phyloP scores from a whole-genome alignment of 2,888 invertebrate species.

The Myopa testacea region DNA sequence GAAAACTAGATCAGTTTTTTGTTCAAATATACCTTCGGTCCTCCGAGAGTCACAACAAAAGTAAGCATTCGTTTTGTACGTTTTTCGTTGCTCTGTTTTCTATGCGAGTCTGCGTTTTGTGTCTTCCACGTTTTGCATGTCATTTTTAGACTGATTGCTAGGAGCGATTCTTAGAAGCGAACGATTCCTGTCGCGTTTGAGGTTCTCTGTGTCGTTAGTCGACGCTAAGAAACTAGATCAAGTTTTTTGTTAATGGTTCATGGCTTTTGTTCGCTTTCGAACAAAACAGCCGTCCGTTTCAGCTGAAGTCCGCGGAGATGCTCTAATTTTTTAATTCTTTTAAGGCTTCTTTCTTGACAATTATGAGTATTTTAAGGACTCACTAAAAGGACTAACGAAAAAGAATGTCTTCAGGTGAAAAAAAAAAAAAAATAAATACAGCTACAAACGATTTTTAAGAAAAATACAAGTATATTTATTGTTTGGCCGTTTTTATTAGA shows the following conservation, averaged over 20 bases:
- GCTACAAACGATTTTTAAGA: background rate
- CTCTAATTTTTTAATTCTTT: slow-evolving; percentile 62
- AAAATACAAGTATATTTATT: slow-evolving; percentile 4
- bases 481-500: slow-evolving; percentile 24
- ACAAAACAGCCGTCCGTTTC: slow-evolving; percentile 45
- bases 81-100: slow-evolving; percentile 42
- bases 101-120: background rate
- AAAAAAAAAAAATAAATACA: background rate
- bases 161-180: slow-evolving; percentile 44
- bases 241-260: slow-evolving; percentile 60
- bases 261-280: slow-evolving; percentile 45
- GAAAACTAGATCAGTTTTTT: slow-evolving; percentile 61
- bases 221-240: slow-evolving; percentile 60
- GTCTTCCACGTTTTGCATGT: slow-evolving; percentile 35
- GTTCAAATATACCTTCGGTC: slow-evolving; percentile 51
- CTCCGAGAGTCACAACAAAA: background rate
- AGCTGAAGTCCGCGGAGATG: slow-evolving; percentile 46
- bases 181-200: slow-evolving; percentile 53
- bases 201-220: background rate
- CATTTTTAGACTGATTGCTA: slow-evolving; percentile 46
- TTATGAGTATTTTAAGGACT: slow-evolving; percentile 51
- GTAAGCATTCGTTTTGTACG: slow-evolving; percentile 41
- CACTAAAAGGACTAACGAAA: background rate
- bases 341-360: background rate
- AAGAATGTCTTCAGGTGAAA: slow-evolving; percentile 25